Evolutionary conservation across 2,113 vertebrate species (phyloP), one percentile per base, ranked within the genome.

Genomic region (Progne subis): DNA sequence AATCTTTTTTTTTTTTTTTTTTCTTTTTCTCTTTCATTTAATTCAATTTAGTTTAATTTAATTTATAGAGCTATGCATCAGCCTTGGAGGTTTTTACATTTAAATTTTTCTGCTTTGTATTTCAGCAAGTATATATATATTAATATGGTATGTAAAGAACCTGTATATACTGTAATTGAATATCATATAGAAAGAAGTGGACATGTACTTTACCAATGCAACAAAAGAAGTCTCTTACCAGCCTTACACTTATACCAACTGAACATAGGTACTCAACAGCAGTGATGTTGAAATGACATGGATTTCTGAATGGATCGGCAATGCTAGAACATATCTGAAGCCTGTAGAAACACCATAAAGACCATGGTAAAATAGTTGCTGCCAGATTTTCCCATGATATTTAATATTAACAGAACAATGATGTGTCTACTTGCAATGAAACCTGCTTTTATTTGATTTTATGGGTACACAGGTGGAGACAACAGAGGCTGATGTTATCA

Each of bases 181-280:
- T 55, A 46, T 60, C 24, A 12, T 9, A 28, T 25, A 41, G 6
- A 60, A 64, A 17, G 7, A 68, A 56, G 28, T 18, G 46, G 5
- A 47, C 16, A 55, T 70, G 5, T 71, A 24, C 43, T 76, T 82
- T 39, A 29, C 8, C 11, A 41, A 2, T 2, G 0, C 7, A 65
- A 9, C 4, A 60, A 24, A 68, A 52, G 3, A 21, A 32, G 49
- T 1, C 7, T 67, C 11, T 32, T 41, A 37, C 5, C 14, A 64
- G 23, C 19, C 3, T 37, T 37, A 19, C 7, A 32, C 5, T 65
- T 16, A 10, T 12, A 32, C 2, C 5, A 44, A 3, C 17, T 61
- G 17, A 46, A 25, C 7, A 8, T 2, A 34, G 4, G 8, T 6
- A 34, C 7, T 31, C 21, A n/a, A 6, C 2, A 55, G 8, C 8